phyloP scores from a whole-genome alignment of 2,113 vertebrate genomes.

The Bubo bubo region DNA sequence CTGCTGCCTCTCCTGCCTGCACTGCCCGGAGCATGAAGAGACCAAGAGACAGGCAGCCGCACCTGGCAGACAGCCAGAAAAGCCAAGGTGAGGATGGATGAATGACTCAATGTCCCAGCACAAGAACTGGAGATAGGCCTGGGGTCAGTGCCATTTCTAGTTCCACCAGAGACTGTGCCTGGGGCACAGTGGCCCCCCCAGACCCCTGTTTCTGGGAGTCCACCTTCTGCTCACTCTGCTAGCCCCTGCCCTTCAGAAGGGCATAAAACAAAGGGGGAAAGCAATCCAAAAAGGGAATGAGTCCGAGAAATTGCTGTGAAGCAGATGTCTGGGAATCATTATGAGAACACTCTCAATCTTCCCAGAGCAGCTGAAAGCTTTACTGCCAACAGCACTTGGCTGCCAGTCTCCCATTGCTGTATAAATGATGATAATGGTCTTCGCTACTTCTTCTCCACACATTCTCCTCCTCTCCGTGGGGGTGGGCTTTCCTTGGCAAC shows the following conservation, averaged over 20 bases:
- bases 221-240: not conserved
- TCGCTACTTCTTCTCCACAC: constrained; percentile 50
- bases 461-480: not conserved
- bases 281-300: not conserved
- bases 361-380: constrained; percentile 59
- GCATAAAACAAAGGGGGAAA: not conserved
- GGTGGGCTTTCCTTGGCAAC: constrained; percentile 16
- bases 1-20: not conserved
- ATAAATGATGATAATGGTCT: constrained; percentile 56
- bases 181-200: rapidly evolving
- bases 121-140: not conserved
- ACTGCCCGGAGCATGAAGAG: not conserved
- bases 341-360: constrained; percentile 27
- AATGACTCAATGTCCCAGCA: not conserved
- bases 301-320: not conserved
- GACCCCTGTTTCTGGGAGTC: not conserved
- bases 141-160: too few species aligned
- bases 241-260: not conserved
- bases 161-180: not conserved
- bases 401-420: constrained; percentile 47
- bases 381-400: constrained; percentile 57
- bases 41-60: not conserved
- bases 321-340: constrained; percentile 63
- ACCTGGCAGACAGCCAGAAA: not conserved
- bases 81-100: not conserved